These are phyloP conservation scores for Kryphioiulus occultus DNA, from an alignment of 2,888 invertebrate species.

Conservation along the genomic window DNA sequence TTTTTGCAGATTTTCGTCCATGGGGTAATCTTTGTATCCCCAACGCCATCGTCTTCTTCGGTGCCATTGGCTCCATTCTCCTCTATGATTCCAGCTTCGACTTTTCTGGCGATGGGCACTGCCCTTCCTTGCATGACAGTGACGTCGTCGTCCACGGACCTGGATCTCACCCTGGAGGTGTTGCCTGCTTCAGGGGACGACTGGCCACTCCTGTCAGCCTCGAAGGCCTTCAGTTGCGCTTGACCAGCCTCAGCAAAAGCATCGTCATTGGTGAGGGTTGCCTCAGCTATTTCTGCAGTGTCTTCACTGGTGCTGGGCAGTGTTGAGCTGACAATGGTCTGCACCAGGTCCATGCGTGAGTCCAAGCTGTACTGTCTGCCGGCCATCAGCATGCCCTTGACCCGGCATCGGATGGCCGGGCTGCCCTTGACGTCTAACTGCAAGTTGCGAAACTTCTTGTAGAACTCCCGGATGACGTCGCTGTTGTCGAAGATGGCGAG, in stretches of 20 bases:
- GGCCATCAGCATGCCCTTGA: constrained; percentile 86
- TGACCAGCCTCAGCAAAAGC: not conserved
- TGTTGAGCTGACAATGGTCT: constrained; percentile 55
- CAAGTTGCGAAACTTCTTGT: constrained; percentile 74
- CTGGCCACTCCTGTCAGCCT: constrained; percentile 47
- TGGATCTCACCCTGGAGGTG: constrained; percentile 18
- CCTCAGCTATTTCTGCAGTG: not conserved
- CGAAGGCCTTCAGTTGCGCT: not conserved
- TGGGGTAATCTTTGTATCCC: not conserved
- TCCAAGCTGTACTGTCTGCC: constrained; percentile 91
- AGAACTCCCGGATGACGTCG: constrained; percentile 74
- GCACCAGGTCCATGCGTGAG: constrained; percentile 86
- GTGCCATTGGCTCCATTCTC: constrained; percentile 43
- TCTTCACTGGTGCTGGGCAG: constrained; percentile 52
- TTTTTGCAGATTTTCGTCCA: not conserved
- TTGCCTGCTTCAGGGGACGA: constrained; percentile 25
- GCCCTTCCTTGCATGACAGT: constrained; percentile 35
- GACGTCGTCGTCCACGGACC: constrained; percentile 37
- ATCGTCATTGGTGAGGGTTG: not conserved
- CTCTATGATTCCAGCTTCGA: not conserved
- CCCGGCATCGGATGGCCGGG: constrained; percentile 84
- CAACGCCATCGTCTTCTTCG: not conserved
- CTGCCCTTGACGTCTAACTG: constrained; percentile 77
- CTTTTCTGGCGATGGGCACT: not conserved
- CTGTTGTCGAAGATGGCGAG: constrained; percentile 87